Evolutionary conservation across 2,797 vertebrate genomes (phyloP).

Genomic region (Esox masquinongy): DNA sequence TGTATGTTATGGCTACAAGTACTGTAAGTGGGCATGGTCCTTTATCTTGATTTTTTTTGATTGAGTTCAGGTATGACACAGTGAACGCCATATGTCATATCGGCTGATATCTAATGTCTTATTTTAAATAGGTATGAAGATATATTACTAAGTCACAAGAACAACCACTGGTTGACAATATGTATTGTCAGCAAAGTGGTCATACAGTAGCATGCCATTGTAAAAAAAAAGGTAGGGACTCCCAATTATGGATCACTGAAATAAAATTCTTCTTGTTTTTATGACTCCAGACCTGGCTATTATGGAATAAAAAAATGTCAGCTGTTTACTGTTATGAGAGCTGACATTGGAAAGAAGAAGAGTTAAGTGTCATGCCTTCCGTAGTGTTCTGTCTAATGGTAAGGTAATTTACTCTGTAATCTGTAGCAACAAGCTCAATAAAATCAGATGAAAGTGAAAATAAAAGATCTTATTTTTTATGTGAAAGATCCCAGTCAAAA

Average conservation of each 20-base stretch:
- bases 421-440: constrained; percentile 6
- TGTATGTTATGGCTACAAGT: constrained; percentile 24
- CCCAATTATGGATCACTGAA: too few relatives aligned
- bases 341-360: background rate
- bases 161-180: background rate
- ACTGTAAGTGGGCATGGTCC: constrained; percentile 3
- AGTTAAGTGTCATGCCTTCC: background rate
- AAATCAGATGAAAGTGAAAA: background rate
- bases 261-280: background rate
- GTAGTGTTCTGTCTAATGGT: background rate
- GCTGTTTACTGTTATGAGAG: background rate
- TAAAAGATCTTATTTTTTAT: background rate
- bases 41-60: constrained; percentile 3
- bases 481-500: constrained; percentile 49
- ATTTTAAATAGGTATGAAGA: background rate
- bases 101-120: background rate
- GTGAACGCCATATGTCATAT: background rate
- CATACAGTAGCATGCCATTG: background rate
- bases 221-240: background rate
- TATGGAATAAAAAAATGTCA: background rate
- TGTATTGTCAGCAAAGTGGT: background rate
- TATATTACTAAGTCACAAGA: background rate
- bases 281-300: background rate
- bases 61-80: background rate
- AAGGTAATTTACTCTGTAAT: background rate